These are phyloP conservation scores for Aspidiotus rigidus DNA, from an alignment of 2,888 invertebrate genomes.

Conservation along the genomic window DNA sequence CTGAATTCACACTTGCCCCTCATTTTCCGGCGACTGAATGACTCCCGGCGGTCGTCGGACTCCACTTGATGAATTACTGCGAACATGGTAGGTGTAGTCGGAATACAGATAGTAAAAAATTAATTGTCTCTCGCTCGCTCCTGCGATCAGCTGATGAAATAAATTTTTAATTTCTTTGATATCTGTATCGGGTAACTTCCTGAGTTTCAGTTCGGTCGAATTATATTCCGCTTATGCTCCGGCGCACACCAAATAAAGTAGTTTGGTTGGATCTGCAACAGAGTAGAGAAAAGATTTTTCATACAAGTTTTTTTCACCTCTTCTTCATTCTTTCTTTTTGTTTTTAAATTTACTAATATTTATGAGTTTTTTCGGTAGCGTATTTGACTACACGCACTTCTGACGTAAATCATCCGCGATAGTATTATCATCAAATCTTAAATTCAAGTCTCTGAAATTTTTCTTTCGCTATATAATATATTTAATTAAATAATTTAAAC, in stretches of 20 bases:
- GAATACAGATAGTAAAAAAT: neutral
- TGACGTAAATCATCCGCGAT: neutral
- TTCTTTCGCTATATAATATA: neutral
- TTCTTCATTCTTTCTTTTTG: too few species aligned
- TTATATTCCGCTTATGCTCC: too few species aligned
- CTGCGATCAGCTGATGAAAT: constrained; percentile 7
- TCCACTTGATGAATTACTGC: constrained; percentile 76
- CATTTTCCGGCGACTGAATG: constrained; percentile 78
- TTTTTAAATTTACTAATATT: neutral
- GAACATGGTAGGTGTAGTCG: constrained; percentile 53
- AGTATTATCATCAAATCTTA: neutral
- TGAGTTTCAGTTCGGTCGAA: neutral
- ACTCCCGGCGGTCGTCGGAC: constrained; percentile 75
- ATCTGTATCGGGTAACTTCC: neutral
- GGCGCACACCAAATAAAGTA: too few species aligned
- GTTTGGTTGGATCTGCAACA: neutral
- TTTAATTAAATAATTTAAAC: neutral
- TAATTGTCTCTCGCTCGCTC: constrained; percentile 9
- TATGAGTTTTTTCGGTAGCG: neutral
- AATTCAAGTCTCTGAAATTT: neutral
- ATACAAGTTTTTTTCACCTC: neutral
- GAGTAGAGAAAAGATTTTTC: neutral
- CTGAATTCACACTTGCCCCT: constrained; percentile 94
- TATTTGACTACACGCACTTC: neutral
- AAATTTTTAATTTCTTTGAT: constrained; percentile 24